These are phyloP conservation scores for Synanceia verrucosa DNA, from an alignment of 2,797 vertebrate species.

Conservation along the genomic window DNA sequence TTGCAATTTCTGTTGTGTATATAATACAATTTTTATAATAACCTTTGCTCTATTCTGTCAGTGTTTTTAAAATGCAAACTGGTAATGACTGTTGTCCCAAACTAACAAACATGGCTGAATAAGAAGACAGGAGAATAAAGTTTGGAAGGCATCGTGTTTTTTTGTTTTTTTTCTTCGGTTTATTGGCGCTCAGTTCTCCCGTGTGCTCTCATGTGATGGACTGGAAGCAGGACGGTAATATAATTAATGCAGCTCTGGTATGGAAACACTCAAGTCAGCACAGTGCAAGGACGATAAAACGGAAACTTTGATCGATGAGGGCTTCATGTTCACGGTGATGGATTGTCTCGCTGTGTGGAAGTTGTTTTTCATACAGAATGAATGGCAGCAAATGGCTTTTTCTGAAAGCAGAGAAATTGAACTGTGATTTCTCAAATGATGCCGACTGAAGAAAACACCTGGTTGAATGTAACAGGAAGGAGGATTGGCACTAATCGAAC, in stretches of 20 bases:
- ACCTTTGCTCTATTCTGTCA: conserved; percentile 19
- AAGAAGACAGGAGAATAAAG: conserved; percentile 16
- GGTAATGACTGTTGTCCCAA: conserved; percentile 4
- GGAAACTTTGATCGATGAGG: background rate
- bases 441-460: background rate
- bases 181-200: background rate
- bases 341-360: background rate
- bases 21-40: conserved; percentile 46
- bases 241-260: conserved; percentile 1
- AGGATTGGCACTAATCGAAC: background rate
- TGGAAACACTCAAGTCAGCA: conserved; percentile 6
- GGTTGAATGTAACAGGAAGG: background rate
- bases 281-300: background rate
- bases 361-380: background rate
- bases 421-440: background rate
- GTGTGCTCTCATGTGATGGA: background rate
- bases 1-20: conserved; percentile 49
- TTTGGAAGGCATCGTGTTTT: background rate
- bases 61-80: conserved; percentile 36
- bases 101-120: conserved; percentile 8
- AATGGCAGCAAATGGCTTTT: background rate
- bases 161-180: background rate
- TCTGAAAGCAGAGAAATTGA: background rate
- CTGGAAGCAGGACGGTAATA: background rate
- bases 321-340: conserved; percentile 10